A percentile compares a stretch with the other conserved stretches of the same genome.
Conservation (phyloP, 2,113 vertebrate genomes). For the Psilopogon haemacephalus region DNA sequence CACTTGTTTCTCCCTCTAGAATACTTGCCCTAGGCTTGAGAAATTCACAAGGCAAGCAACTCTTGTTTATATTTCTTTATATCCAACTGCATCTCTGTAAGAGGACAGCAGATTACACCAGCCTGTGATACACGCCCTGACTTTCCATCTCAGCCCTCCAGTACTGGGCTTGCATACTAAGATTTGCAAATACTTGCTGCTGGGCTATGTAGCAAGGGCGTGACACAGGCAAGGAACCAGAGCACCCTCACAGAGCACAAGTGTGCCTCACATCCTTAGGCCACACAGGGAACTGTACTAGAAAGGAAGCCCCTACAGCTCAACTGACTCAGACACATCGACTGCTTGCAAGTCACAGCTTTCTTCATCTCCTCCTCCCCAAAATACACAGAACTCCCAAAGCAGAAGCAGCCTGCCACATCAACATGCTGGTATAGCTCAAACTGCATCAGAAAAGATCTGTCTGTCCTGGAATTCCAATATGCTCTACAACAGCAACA, state of each 20-base stretch:
- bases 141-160: background rate
- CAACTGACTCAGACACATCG: background rate
- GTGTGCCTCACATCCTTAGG: rapidly evolving
- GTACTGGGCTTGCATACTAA: background rate
- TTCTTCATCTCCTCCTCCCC: background rate
- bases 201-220: background rate
- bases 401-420: background rate
- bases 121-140: background rate
- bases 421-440: background rate
- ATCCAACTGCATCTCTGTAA: background rate
- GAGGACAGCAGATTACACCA: background rate
- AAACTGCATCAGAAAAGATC: background rate
- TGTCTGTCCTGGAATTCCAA: background rate
- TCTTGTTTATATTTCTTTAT: background rate
- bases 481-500: background rate
- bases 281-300: background rate
- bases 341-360: background rate
- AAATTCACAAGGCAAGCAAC: background rate
- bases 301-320: background rate
- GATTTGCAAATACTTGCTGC: background rate
- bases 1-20: background rate
- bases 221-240: background rate
- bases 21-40: background rate
- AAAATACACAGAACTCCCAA: background rate
- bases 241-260: background rate